Evolutionary conservation across 2,797 vertebrate genomes (phyloP), one percentile per base, ranked within the genome.

Genomic region (Ficedula albicollis): DNA sequence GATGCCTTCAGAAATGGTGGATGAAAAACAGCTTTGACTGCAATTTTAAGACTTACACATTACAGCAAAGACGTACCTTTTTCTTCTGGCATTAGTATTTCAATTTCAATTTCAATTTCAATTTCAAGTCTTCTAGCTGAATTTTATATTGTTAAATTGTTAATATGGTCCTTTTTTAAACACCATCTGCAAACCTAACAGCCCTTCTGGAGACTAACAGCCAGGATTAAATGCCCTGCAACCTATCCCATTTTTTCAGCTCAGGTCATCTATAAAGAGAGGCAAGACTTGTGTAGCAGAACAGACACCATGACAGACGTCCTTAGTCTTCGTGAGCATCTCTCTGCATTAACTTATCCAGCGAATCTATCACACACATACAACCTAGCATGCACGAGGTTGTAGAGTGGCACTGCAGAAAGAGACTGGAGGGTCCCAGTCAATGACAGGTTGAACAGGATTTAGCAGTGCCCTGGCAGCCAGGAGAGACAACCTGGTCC

Each of bases 401-500:
- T 64, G 39, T 18, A 46, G 30, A 77, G 21, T 22, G 64, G 52
- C 15, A 30, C 19, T 25, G 46, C 30, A 44, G 11, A 84, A 59
- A 64, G 15, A 34, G 25, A 46, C 6, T 26, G 12, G 25, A 5
- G 5, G 2, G 5, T 38, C 14, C 51, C 10, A 1, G 44, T 58
- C 6, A 4, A 1, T 26, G 12, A 11, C 38, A 34, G 51, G n/a
- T 3, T 46, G 13, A 39, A 39, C 3, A 15, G 19, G 21, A 58
- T n/a, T 46, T n/a, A 70, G 25, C 21, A 32, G 51, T 20, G 38
- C 6, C n/a, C 25, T 63, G n/a, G 21, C n/a, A 77, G 12, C n/a
- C n/a, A 70, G 17, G 9, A 76, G 43, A 21, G 51, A 17, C 38
- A 70, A 8, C 5, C 1, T 0, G 11, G 25, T 44, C 38, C 58